These are phyloP conservation scores for Calameuta pallipes DNA, from an alignment of 2,888 invertebrate genomes.

Conservation along the genomic window DNA sequence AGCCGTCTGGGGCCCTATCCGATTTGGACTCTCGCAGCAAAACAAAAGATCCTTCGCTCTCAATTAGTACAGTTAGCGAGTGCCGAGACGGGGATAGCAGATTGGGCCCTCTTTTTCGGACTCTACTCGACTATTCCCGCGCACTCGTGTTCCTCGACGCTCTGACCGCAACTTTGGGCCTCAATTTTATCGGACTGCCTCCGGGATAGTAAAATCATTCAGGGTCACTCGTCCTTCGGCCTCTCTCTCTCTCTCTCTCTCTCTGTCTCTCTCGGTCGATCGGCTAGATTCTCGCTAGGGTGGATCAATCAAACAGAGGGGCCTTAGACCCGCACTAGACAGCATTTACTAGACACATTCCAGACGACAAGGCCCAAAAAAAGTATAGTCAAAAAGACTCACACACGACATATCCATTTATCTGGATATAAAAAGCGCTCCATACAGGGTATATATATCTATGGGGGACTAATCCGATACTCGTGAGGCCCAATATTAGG, in stretches of 20 bases:
- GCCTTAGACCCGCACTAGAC: neutral
- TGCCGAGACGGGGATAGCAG: neutral
- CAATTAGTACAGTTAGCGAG: neutral
- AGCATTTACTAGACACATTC: neutral
- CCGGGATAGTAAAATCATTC: neutral
- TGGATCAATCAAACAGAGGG: neutral
- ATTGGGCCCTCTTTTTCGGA: neutral
- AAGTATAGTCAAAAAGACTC: neutral
- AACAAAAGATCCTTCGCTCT: neutral
- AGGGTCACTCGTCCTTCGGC: neutral
- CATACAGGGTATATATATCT: neutral
- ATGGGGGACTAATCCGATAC: neutral
- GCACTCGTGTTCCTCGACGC: neutral
- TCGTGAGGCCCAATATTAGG: neutral
- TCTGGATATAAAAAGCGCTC: neutral
- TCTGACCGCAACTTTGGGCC: neutral
- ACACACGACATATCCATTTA: neutral
- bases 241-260: neutral
- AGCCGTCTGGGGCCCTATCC: neutral
- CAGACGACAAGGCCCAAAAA: neutral
- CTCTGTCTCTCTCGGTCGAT: neutral
- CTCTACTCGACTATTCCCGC: neutral
- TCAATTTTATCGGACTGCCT: neutral
- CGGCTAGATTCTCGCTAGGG: neutral
- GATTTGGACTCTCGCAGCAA: neutral